Conservation (phyloP, 2,113 vertebrate species). For the Camelus dromedarius region DNA sequence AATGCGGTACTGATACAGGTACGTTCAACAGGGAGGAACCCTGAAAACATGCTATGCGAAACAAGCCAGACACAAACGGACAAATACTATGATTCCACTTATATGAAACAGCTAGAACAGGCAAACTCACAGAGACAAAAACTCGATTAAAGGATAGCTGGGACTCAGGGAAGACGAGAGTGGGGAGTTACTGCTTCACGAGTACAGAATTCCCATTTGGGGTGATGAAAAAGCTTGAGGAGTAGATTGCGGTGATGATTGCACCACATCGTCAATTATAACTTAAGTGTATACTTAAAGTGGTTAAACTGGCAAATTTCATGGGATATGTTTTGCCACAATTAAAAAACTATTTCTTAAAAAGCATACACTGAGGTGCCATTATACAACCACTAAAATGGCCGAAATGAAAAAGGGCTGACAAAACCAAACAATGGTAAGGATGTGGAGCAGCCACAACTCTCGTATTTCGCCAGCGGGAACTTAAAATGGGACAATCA, state of each 20-base stretch:
- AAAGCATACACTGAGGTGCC: not conserved
- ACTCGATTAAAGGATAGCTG: not conserved
- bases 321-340: not conserved
- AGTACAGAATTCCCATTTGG: not conserved
- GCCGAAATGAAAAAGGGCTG: not conserved
- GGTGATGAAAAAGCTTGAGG: not conserved
- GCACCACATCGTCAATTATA: not conserved
- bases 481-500: not conserved
- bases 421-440: not conserved
- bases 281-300: not conserved
- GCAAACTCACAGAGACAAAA: not conserved
- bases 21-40: not conserved
- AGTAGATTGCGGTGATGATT: not conserved
- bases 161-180: not conserved
- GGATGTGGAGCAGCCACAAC: not conserved
- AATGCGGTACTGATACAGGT: not conserved
- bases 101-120: not conserved
- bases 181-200: not conserved
- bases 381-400: not conserved
- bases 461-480: not conserved
- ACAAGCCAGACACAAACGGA: not conserved
- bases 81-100: not conserved
- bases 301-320: not conserved
- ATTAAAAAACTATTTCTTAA: not conserved
- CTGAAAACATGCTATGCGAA: not conserved